Evolutionary conservation across 2,888 invertebrate genomes (phyloP).

Genomic region (Epiperipatus broadwayi): DNA sequence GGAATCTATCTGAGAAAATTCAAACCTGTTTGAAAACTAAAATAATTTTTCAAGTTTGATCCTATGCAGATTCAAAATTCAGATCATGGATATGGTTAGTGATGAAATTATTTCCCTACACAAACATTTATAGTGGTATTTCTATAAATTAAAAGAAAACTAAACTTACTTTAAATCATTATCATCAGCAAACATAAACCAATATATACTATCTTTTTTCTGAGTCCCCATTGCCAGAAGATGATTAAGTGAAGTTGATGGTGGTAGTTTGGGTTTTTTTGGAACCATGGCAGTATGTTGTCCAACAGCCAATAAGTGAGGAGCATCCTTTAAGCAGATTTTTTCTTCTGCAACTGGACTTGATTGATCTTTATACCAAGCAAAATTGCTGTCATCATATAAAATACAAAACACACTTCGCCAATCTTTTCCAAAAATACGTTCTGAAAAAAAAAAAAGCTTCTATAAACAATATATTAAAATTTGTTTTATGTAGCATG

Average conservation of each 20-base stretch:
- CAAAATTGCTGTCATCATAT: constrained; percentile 64
- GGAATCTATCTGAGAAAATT: too few species aligned
- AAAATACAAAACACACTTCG: constrained; percentile 64
- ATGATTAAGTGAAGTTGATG: too few species aligned
- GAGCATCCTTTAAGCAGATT: constrained; percentile 50
- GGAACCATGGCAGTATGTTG: constrained; percentile 61
- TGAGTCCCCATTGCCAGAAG: constrained; percentile 54
- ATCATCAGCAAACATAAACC: constrained; percentile 58
- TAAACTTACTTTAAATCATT: constrained; percentile 57
- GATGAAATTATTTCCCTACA: too few species aligned
- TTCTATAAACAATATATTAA: neutral
- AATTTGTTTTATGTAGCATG: too few species aligned
- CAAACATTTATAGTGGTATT: too few species aligned
- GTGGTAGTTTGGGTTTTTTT: constrained; percentile 40
- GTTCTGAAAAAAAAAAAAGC: constrained; percentile 47
- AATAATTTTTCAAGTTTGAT: too few species aligned
- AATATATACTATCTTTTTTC: constrained; percentile 49
- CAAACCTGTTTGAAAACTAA: too few species aligned
- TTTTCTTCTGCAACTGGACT: constrained; percentile 33
- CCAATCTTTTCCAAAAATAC: constrained; percentile 60
- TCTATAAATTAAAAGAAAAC: too few species aligned
- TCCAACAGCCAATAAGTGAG: constrained; percentile 58
- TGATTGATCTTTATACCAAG: constrained; percentile 55
- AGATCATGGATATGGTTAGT: too few species aligned
- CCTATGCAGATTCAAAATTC: too few species aligned